These are phyloP conservation scores for Gambusia affinis DNA, from an alignment of 2,113 vertebrate genomes.

Conservation along the genomic window DNA sequence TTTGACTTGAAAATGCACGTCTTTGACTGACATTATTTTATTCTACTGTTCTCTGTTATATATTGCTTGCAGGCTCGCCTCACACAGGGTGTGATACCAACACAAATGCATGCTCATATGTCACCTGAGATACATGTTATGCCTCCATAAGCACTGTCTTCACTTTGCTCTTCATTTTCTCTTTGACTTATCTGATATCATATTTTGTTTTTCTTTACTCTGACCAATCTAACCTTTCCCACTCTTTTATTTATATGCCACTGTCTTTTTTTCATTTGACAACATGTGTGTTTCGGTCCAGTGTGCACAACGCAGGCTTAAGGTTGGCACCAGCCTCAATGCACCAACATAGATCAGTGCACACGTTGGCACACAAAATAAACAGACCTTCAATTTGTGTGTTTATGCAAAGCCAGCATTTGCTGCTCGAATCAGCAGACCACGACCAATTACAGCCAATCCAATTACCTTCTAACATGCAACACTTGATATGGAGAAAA, in stretches of 20 bases:
- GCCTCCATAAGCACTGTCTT: slow-evolving; percentile 27
- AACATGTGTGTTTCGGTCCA: neutral
- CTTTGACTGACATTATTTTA: no score
- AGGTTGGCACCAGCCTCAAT: slow-evolving; percentile 9
- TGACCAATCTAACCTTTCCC: slow-evolving; percentile 23
- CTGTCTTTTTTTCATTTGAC: slow-evolving; percentile 12
- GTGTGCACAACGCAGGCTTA: slow-evolving; percentile 1
- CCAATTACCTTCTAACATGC: slow-evolving; percentile 71
- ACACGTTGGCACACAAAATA: slow-evolving; percentile 42
- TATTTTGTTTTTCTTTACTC: neutral
- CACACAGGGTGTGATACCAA: slow-evolving; percentile 33
- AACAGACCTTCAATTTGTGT: slow-evolving; percentile 65
- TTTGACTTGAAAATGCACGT: no score
- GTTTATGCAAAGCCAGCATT: slow-evolving; percentile 73
- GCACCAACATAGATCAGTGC: slow-evolving; percentile 11
- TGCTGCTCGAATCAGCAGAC: slow-evolving; percentile 61
- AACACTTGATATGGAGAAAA: slow-evolving; percentile 68
- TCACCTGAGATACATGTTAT: slow-evolving; percentile 27
- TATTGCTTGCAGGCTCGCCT: slow-evolving; percentile 22
- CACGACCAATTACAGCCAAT: slow-evolving; percentile 72
- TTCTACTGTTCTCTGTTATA: slow-evolving; percentile 33
- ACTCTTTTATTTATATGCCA: slow-evolving; percentile 19
- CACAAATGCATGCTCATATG: slow-evolving; percentile 8
- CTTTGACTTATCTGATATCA: slow-evolving; percentile 43
- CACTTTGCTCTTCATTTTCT: slow-evolving; percentile 24